Evolutionary conservation across 2,113 vertebrate species (phyloP), one percentile per base, ranked within the genome.

Genomic region (Hystrix brachyura): DNA sequence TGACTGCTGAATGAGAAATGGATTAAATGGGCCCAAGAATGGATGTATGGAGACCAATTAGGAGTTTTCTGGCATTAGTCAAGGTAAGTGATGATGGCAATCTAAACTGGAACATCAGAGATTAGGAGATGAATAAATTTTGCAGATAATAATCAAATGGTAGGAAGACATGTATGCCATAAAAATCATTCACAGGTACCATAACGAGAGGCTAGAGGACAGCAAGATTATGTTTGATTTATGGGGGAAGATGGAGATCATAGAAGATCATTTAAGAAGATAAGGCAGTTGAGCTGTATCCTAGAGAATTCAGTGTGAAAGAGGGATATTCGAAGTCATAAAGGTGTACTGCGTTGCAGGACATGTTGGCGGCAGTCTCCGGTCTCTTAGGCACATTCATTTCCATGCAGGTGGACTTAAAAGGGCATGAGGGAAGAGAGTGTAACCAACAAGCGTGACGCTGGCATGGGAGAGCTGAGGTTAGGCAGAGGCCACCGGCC

Each of bases 11-110:
- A 27, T 62, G 82, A 55, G 38, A 80, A 93, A 76, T 95, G 55
- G 53, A 91, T 91, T 90, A 87, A 96, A 91, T 74, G 51, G 32
- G 57, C n/a, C 62, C 90, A 90, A 76, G 59, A 90, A 96, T 87
- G 60, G 69, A 93, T 43, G n/a, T 12, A 87, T 83, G 43, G 72
- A 96, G 92, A 94, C 81, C 86, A 93, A 64, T 87, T 96, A 82
- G 57, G 38, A 65, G 57, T 2, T 74, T 79, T 9, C 82, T 93
- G 82, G 27, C 34, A 88, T 91, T 96, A 88, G 62, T 91, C 64
- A 88, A 87, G 7, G 23, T 84, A 93, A 95, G 29, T 91, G 76
- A 91, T 91, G 69, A 72, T 80, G 82, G 48, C 14, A 84, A 32
- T 84, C 96, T 91, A 80, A 71, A 55, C 4, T 32, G 27, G 53